Conservation (phyloP, 2,888 invertebrate species). For the Torymus tubicola region DNA sequence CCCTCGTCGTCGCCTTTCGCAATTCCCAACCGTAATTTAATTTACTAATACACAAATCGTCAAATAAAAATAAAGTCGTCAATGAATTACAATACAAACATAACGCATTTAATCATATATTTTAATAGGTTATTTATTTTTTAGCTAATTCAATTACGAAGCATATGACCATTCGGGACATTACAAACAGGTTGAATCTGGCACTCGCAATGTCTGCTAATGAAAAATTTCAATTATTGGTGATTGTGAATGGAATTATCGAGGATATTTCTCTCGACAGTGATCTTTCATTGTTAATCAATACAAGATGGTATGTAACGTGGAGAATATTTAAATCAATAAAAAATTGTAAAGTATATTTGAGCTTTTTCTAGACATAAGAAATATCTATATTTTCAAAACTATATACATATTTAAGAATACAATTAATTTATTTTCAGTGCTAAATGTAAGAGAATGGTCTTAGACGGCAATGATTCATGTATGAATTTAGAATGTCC, state of each 20-base stretch:
- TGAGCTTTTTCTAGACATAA: not conserved
- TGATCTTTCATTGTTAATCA: constrained; percentile 43
- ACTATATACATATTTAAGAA: not conserved
- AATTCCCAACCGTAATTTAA: constrained; percentile 69
- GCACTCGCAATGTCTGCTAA: constrained; percentile 69
- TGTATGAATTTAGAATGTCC: constrained; percentile 74
- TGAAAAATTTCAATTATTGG: constrained; percentile 82
- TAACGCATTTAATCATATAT: not conserved
- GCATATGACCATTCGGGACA: constrained; percentile 80
- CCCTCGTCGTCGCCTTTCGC: constrained; percentile 66
- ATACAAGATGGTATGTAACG: constrained; percentile 48
- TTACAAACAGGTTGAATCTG: constrained; percentile 76
- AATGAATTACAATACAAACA: not conserved
- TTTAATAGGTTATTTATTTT: constrained; percentile 58
- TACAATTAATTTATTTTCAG: constrained; percentile 60
- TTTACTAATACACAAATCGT: constrained; percentile 30
- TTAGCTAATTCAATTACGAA: constrained; percentile 78
- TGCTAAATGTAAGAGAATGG: constrained; percentile 69
- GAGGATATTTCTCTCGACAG: constrained; percentile 86
- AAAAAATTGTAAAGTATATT: constrained; percentile 2
- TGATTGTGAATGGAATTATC: constrained; percentile 82
- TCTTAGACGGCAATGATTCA: constrained; percentile 67
- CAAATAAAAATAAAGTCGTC: not conserved
- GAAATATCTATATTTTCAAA: not conserved
- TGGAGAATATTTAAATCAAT: constrained; percentile 1